Evolutionary conservation across 64 coral and sea anemone genomes (phyloP), one percentile per base, ranked within the genome.

Genomic region (Porites australiensis): DNA sequence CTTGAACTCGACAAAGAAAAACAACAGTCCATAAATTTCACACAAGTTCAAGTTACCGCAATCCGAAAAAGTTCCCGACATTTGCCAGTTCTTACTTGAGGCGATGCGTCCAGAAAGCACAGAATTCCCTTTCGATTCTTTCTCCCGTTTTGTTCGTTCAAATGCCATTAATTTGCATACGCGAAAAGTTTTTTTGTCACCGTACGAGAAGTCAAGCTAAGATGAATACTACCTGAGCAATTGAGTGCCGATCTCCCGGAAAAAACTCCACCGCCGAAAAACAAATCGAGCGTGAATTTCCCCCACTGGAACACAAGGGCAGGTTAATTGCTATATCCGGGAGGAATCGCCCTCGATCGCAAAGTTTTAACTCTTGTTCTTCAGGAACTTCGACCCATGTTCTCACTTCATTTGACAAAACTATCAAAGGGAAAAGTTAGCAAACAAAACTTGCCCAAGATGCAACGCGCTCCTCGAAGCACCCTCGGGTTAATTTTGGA

Each of bases 1-100:
- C 83, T 98, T 90, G 95, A 98, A 98, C 67, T 98, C 92, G 92
- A 50, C 73, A 98, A 98, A 98, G 95, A 98, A 91, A 87, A 90
- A 91, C 93, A 98, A 98, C 95, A 96, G 90, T 74, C 78, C 64
- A 58, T 68, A 90, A 90, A 80, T 90, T 90, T 77, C 79, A 45
- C 88, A 45, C 88, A 80, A 90, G 79, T 90, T 90, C 68, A 20
- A 18, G 68, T 71, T 90, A 71, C 69, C 75, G 9, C 50, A 7
- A 68, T 81, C 27, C 8, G 77, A 67, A 70, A 79, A 81, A 90
- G 21, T 46, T 70, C 50, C 13, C 51, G 44, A 47, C 52, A 59
- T 90, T 70, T 20, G 44, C 27, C 62, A 70, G 57, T 81, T 68
- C 23, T 90, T 15, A 13, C 13, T 16, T 23, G 47, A 19, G 14